Evolutionary conservation across 1,140 invertebrate genomes (phyloP), one percentile per base, ranked within the genome.

Genomic region (Episyrphus balteatus): DNA sequence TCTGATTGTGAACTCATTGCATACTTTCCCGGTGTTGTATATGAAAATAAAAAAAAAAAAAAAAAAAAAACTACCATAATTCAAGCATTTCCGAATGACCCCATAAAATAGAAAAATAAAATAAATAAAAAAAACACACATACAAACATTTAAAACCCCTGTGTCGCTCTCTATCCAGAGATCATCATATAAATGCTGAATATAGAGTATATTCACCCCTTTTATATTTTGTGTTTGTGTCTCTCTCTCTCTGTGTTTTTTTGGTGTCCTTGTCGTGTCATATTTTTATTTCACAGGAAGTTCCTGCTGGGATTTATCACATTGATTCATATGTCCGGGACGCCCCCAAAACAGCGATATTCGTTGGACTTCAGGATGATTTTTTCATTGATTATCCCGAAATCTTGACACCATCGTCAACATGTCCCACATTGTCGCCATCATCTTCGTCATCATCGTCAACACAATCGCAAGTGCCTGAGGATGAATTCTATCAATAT

Each of bases 271-370:
- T 47, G 21, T 26, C 21, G 21, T 26, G 21, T 26, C 21, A 26
- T 26, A 43, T 60, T 55, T 51, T 48, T 54, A 59, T 55, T 39
- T 34, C 56, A 56, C 62, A 66, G 62, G 62, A 63, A 32, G 53
- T 62, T 53, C 62, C 63, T 46, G 53, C 53, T n/a, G 55, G 60
- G 56, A 51, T 66, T 54, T 63, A 55, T 62, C 62, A 66, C 53
- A 66, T 66, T 52, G 63, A 66, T 54, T 62, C 62, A 36, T 66
- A 66, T 51, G 54, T 66, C 13, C 51, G 61, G 56, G 61, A 58
- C 10, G 63, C 61, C 42, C 63, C 63, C 26, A 66, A 66, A 49
- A 59, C 63, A 52, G 63, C 63, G n/a, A 57, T 66, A 51, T 66
- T 62, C 52, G 62, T 66, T 49, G 63, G 63, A 59, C 58, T 66